Base-by-base conservation (phyloP, 2,888 invertebrate genomes). In the Aspidapion aeneum region DNA sequence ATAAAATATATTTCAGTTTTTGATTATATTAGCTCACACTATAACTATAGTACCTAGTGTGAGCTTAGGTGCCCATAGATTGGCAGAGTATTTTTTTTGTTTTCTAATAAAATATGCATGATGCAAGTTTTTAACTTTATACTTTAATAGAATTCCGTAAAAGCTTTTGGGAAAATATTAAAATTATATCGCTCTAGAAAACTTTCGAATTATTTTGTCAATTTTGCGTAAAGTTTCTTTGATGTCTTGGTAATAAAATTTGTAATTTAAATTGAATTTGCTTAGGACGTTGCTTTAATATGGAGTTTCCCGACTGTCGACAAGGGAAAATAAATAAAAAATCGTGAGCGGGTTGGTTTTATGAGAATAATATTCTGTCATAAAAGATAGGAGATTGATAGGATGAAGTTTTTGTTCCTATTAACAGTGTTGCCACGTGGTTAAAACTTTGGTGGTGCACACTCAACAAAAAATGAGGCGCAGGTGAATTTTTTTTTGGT, bases 261-360 rank as follows among this genome's bases (percentile, higher is more conserved):
- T 52, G 52, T 52, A 52, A 52, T 52, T 52, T 52, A 52, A 52
- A 52, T 52, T 52, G 52, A 52, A 52, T 52, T 52, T 52, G 52
- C 19, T 19, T 52, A 19, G 52, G 19, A 52, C 52, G 19, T 5
- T 17, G 17, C 12, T 35, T 7, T 12, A 35, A 35, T 7, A 35
- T 12, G 12, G 35, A 35, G 5, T 7, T 35, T 3, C 5, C 35
- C 5, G 35, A 35, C 3, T 3, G 35, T 35, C 35, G 35, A 35
- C 35, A 35, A 35, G 35, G 12, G 12, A 35, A 35, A 35, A 35
- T 7, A 7, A 35, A 35, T 35, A 35, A 35, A 35, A 35, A n/a
- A n/a, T n/a, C n/a, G n/a, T n/a, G 35, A 7, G 12, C 3, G 35
- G 35, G 35, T 35, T 35, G 35, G 35, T 35, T 35, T 35, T 35